phyloP scores from a whole-genome alignment of 2,113 vertebrate species.

The Vulpes vulpes region DNA sequence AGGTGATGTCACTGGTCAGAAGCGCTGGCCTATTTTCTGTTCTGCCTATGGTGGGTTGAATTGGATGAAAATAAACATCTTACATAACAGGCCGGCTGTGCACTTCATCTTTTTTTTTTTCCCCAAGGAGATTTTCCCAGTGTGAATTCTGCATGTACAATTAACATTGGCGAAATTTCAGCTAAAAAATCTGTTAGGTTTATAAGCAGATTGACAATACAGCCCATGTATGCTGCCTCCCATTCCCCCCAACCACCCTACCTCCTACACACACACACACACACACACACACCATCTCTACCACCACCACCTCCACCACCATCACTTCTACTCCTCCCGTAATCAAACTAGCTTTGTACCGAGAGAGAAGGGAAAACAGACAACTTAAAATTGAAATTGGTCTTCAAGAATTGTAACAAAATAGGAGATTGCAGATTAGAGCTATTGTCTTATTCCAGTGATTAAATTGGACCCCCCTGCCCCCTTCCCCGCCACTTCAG shows the following conservation, averaged over 20 bases:
- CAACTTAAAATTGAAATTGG: constrained; percentile 79
- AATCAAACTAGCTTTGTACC: constrained; percentile 81
- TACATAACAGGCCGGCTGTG: constrained; percentile 88
- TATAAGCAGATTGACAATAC: constrained; percentile 84
- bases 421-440: constrained; percentile 73
- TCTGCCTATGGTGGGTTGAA: constrained; percentile 79
- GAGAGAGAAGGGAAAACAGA: constrained; percentile 63
- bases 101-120: constrained; percentile 74
- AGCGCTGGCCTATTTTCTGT: constrained; percentile 87
- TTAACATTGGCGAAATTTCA: constrained; percentile 86
- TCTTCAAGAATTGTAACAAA: constrained; percentile 74
- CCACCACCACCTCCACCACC: not conserved
- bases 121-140: constrained; percentile 86
- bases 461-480: constrained; percentile 63
- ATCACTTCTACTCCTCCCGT: not conserved
- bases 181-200: constrained; percentile 84
- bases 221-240: constrained; percentile 69
- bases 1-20: constrained; percentile 82
- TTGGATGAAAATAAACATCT: constrained; percentile 89
- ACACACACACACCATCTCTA: not conserved
- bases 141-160: constrained; percentile 84
- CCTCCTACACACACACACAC: not conserved
- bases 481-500: not conserved
- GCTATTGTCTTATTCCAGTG: constrained; percentile 21
- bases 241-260: not conserved